These are phyloP conservation scores for Numida meleagris DNA, from an alignment of 2,113 vertebrate species.

Conservation along the genomic window DNA sequence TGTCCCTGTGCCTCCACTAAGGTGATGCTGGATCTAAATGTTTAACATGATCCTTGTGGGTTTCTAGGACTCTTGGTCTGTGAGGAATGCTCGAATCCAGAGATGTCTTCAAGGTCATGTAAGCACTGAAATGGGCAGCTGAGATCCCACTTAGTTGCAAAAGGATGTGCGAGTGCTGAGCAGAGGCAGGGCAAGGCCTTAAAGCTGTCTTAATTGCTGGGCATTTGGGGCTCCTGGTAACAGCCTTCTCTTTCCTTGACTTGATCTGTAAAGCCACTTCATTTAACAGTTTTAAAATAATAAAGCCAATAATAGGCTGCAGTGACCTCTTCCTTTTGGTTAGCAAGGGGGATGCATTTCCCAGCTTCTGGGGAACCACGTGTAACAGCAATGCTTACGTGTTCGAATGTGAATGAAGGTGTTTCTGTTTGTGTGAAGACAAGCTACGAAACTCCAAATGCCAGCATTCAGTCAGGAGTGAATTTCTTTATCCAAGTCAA, in stretches of 20 bases:
- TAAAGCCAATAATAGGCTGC: background rate
- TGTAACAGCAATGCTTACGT: background rate
- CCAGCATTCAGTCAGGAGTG: background rate
- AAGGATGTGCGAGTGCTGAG: background rate
- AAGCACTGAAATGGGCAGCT: background rate
- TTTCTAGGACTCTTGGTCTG: background rate
- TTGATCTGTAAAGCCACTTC: background rate
- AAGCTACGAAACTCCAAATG: background rate
- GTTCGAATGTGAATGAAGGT: background rate
- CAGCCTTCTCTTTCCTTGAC: background rate
- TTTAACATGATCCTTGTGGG: background rate
- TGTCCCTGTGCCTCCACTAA: background rate
- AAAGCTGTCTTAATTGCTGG: background rate
- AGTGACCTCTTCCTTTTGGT: background rate
- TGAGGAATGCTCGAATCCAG: background rate
- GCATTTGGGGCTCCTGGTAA: background rate
- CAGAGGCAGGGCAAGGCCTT: background rate
- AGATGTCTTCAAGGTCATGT: background rate
- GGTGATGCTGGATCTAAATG: background rate
- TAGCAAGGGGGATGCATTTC: background rate
- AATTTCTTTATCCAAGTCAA: background rate
- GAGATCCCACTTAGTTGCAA: background rate
- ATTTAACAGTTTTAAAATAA: background rate
- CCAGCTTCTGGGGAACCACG: rapidly evolving
- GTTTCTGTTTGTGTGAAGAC: background rate